Base-by-base conservation (phyloP, 2,797 vertebrate genomes). In the Momotus momota region DNA sequence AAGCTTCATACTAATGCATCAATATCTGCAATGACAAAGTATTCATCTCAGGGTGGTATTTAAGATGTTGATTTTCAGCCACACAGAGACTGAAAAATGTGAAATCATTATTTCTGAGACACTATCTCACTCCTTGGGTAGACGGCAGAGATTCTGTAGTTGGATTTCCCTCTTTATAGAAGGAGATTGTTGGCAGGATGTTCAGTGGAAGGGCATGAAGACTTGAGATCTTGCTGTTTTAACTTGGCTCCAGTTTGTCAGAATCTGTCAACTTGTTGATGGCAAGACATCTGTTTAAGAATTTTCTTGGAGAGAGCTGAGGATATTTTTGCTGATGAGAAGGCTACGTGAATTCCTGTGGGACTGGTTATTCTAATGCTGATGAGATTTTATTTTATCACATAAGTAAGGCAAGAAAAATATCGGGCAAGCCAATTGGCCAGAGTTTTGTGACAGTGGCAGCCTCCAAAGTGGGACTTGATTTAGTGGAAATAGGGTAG, bases 281-380 rank as follows among this genome's bases (percentile, higher is more conserved):
- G 38, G 86, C 57, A 85, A 79, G 61, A 70, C 80, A 81, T 83
- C 81, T 90, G 66, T 71, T 88, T 43, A 51, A 83, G 85, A 41
- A 33, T 49, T 86, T 78, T 80, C 23, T 65, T 84, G 49, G 58
- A 94, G 61, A 72, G 15, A 69, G 10, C 38, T 67, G 22, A 74
- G 31, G 43, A 45, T 91, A 33, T 64, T 90, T 95, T 94, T 91
- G 40, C 51, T 86, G 65, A 81, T 88, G 35, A 83, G 83, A 52
- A 26, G 14, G 31, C 35, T 79, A 29, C 8, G 14, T 49, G 16
- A 81, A 71, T 67, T 83, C 29, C 45, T 52, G 1, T 85, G 48
- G n/a, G 31, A 69, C 22, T 64, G 35, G 25, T 85, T 91, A 52
- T 85, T 91, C 48, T 74, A 85, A 58, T 62, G 61, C 25, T 52